Conservation (phyloP, 2,888 invertebrate species). For the Taphrorychus bicolor region DNA sequence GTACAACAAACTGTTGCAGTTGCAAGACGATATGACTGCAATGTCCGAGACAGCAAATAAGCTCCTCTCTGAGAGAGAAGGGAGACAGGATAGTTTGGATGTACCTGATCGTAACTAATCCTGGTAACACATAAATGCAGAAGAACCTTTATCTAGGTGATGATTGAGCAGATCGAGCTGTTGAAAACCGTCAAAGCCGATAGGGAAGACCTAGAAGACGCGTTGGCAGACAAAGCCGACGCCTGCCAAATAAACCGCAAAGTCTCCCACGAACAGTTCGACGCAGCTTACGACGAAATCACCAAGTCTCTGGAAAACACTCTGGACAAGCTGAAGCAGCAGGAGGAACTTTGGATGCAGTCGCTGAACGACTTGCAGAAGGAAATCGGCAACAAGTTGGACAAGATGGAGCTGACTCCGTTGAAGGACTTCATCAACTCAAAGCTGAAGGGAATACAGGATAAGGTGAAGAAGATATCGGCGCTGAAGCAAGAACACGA, state of each 20-base stretch:
- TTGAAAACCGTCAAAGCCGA: slow-evolving; percentile 73
- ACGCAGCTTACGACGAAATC: slow-evolving; percentile 72
- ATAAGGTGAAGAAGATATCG: slow-evolving; percentile 67
- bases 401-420: slow-evolving; percentile 70
- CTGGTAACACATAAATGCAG: background rate
- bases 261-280: slow-evolving; percentile 76
- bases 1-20: slow-evolving; percentile 54
- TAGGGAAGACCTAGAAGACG: slow-evolving; percentile 73
- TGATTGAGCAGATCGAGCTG: slow-evolving; percentile 71
- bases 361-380: slow-evolving; percentile 72
- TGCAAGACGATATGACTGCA: slow-evolving; percentile 59
- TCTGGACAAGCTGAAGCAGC: slow-evolving; percentile 67
- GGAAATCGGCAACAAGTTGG: slow-evolving; percentile 71
- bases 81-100: slow-evolving; percentile 63
- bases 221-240: slow-evolving; percentile 79
- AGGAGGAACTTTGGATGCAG: slow-evolving; percentile 71
- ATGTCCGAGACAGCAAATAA: slow-evolving; percentile 57
- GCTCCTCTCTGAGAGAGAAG: slow-evolving; percentile 65
- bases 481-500: slow-evolving; percentile 69
- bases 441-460: slow-evolving; percentile 68
- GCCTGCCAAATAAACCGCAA: slow-evolving; percentile 72
- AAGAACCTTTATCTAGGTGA: slow-evolving; percentile 57
- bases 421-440: slow-evolving; percentile 70
- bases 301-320: slow-evolving; percentile 70
- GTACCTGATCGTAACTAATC: too few species aligned